Conservation (phyloP, 2,888 invertebrate genomes). For the Dynastes hyllus region DNA sequence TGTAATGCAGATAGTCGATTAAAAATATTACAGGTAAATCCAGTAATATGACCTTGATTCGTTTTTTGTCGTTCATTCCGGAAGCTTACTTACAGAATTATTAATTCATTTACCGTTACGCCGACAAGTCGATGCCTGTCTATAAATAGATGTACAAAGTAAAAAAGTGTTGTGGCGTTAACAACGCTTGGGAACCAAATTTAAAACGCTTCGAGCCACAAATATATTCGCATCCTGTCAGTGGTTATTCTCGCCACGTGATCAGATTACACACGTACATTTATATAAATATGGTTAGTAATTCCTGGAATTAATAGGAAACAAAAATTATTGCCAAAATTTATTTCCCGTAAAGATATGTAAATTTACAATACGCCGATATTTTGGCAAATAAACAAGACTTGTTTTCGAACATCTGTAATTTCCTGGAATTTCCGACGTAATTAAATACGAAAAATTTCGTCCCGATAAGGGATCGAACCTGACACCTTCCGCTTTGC, state of each 20-base stretch:
- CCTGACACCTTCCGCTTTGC: no score
- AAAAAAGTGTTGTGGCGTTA: not conserved
- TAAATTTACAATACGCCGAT: no score
- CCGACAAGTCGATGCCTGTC: not conserved
- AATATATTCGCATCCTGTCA: not conserved
- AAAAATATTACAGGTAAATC: constrained; percentile 29
- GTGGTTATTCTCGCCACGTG: not conserved
- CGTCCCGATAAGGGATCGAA: no score
- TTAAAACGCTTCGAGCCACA: not conserved
- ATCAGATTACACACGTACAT: not conserved
- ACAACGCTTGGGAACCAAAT: not conserved
- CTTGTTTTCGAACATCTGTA: no score
- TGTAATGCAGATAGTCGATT: not conserved
- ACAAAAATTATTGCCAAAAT: no score
- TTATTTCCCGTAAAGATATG: no score
- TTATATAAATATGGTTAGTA: not conserved
- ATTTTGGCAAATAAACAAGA: no score
- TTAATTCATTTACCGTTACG: constrained; percentile 26
- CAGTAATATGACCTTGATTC: constrained; percentile 28
- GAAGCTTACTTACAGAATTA: constrained; percentile 33
- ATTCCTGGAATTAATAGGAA: no score
- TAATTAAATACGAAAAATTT: no score
- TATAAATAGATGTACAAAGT: constrained; percentile 8
- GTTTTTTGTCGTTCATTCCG: constrained; percentile 23
- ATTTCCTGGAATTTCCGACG: no score